Evolutionary conservation across 2,113 vertebrate species (phyloP).

Genomic region (Tragelaphus imberbis): DNA sequence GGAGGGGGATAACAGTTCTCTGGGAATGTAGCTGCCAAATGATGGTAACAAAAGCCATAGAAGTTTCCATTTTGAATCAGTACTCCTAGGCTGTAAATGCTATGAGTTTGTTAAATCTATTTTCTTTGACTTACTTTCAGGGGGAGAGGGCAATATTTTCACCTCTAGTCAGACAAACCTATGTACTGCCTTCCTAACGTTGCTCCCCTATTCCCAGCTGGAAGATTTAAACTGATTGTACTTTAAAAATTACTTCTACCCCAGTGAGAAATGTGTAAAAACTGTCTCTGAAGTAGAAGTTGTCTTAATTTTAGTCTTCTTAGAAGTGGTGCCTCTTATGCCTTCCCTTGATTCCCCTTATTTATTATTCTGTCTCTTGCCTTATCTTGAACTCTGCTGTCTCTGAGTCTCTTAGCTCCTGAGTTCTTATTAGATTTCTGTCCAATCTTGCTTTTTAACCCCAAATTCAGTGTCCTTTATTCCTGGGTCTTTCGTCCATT

Average conservation of each 20-base stretch:
- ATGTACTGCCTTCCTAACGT: neutral
- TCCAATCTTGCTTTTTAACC: neutral
- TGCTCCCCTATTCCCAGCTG: neutral
- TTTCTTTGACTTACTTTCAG: neutral
- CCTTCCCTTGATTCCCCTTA: neutral
- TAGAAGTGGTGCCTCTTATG: neutral
- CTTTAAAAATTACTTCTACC: neutral
- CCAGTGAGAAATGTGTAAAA: neutral
- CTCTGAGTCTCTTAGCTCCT: neutral
- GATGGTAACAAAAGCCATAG: neutral
- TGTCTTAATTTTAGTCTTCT: neutral
- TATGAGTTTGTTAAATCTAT: neutral
- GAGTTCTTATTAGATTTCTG: neutral
- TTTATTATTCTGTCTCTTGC: neutral
- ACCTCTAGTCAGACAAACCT: neutral
- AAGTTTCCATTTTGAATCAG: neutral
- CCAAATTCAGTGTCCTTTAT: neutral
- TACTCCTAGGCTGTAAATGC: neutral
- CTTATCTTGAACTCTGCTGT: neutral
- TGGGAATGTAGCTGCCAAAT: neutral
- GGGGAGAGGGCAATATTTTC: neutral
- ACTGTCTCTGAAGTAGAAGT: neutral
- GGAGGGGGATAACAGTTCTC: neutral
- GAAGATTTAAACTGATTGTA: neutral
- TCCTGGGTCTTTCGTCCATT: neutral